Conservation (phyloP, 2,113 vertebrate genomes). For the Prochilodus magdalenae region DNA sequence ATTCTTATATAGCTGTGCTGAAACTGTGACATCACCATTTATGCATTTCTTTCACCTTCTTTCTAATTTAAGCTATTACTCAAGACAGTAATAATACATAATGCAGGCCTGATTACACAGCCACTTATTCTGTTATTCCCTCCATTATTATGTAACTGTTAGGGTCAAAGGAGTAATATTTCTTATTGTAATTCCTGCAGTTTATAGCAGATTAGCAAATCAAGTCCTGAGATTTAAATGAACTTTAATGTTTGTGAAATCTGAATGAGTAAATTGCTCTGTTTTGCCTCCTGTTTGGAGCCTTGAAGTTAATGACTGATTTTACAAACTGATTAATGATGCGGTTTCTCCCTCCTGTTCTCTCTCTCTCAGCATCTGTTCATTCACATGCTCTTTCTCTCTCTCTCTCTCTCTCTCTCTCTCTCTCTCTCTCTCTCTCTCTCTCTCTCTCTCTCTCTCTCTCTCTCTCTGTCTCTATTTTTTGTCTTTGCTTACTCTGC, state of each 20-base stretch:
- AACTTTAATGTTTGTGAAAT: slow-evolving; percentile 2
- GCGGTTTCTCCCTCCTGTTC: neutral
- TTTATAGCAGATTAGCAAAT: neutral
- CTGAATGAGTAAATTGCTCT: neutral
- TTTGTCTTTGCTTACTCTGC: neutral
- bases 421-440: neutral
- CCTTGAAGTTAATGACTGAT: neutral
- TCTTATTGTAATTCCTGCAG: neutral
- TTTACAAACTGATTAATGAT: neutral
- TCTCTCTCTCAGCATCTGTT: neutral
- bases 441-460: neutral
- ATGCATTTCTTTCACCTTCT: neutral
- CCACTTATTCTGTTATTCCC: neutral
- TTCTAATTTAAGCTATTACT: neutral
- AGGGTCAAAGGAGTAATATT: neutral
- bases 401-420: neutral
- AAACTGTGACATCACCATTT: slow-evolving; percentile 23
- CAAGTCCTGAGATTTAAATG: neutral
- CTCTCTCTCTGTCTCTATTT: neutral
- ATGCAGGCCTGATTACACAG: neutral
- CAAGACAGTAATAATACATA: neutral
- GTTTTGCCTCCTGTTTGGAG: slow-evolving; percentile 1
- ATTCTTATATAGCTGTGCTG: neutral
- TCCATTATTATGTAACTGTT: neutral
- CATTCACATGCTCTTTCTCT: neutral